These are phyloP conservation scores for Enteromius argenteus DNA, from an alignment of 2,797 vertebrate species.

Conservation along the genomic window DNA sequence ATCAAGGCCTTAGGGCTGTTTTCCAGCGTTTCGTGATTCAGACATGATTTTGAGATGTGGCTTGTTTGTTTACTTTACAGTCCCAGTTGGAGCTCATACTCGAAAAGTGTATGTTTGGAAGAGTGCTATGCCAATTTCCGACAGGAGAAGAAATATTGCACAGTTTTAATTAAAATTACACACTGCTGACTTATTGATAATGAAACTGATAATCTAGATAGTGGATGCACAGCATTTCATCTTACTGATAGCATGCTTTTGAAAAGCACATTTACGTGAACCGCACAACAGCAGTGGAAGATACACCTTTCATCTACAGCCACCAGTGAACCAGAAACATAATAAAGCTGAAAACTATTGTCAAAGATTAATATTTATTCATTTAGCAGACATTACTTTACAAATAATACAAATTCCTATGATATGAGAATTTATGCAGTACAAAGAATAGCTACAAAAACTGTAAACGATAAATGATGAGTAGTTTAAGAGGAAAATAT, in stretches of 20 bases:
- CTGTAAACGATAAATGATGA: neutral
- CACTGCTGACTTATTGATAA: constrained; percentile 16
- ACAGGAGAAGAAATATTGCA: constrained; percentile 1
- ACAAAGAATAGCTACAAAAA: neutral
- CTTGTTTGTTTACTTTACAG: constrained; percentile 67
- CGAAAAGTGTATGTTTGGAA: constrained; percentile 18
- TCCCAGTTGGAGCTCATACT: constrained; percentile 63
- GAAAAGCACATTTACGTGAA: neutral
- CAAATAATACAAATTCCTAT: neutral
- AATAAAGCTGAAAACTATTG: neutral
- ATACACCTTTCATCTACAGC: neutral
- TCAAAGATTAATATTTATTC: neutral
- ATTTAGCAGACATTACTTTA: neutral
- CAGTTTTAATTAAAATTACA: constrained; percentile 38
- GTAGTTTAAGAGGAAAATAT: neutral
- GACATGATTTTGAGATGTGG: constrained; percentile 63
- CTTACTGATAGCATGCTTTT: neutral
- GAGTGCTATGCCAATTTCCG: neutral
- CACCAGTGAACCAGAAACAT: neutral
- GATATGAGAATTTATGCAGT: neutral
- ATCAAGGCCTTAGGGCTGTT: constrained; percentile 68
- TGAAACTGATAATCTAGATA: constrained; percentile 26
- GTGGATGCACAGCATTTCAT: neutral
- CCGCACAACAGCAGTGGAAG: neutral
- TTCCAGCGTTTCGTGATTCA: constrained; percentile 71